Evolutionary conservation across 1,140 invertebrate genomes (phyloP).

Genomic region (Caerostris darwini): DNA sequence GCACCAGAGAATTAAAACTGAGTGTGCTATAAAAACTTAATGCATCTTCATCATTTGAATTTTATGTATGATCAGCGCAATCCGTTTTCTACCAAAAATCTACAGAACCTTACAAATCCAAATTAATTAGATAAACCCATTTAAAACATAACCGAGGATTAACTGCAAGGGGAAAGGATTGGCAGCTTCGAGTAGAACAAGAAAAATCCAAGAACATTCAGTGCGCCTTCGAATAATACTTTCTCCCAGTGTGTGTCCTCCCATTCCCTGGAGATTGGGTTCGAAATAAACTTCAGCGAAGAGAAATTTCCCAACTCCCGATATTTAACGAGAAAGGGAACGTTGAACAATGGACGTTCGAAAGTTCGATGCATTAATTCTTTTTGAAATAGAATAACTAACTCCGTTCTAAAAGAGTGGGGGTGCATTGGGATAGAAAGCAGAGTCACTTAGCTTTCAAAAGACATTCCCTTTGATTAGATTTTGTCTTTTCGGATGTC

Average conservation of each 20-base stretch:
- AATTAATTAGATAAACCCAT: too few relatives aligned
- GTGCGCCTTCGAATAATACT: too few relatives aligned
- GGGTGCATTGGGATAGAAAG: neutral
- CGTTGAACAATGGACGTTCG: neutral
- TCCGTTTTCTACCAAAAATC: too few relatives aligned
- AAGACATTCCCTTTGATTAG: slow-evolving; percentile 36
- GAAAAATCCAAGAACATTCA: too few relatives aligned
- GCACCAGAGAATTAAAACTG: too few relatives aligned
- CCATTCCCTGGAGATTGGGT: neutral
- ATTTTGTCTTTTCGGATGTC: slow-evolving; percentile 20
- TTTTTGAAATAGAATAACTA: slow-evolving; percentile 29
- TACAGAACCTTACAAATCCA: too few relatives aligned
- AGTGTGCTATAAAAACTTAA: too few relatives aligned
- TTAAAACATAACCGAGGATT: too few relatives aligned
- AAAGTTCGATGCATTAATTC: slow-evolving; percentile 38
- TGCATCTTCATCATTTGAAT: too few relatives aligned
- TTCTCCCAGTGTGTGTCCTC: neutral
- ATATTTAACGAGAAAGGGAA: neutral
- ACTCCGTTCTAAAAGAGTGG: neutral
- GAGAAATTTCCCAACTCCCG: slow-evolving; percentile 8
- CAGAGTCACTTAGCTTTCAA: slow-evolving; percentile 31
- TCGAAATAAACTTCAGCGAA: neutral
- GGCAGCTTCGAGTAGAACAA: too few relatives aligned
- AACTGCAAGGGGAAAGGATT: too few relatives aligned
- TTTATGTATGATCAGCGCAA: too few relatives aligned